Percentiles rank a stretch among this genome's conserved stretches.
Conservation (phyloP, 2,113 vertebrate species). For the Diadophis punctatus region DNA sequence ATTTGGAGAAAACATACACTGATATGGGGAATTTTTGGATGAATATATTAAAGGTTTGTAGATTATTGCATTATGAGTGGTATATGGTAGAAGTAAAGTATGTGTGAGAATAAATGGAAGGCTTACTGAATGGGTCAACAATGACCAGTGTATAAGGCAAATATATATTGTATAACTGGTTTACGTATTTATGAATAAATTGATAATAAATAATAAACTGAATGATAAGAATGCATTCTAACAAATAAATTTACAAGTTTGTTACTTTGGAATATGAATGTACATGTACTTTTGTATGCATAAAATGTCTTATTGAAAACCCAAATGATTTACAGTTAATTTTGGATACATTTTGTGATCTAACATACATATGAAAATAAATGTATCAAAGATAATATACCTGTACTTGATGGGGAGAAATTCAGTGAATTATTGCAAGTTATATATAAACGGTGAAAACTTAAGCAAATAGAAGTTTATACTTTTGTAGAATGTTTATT, state of each 20-base stretch:
- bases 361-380: neutral
- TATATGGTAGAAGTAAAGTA: neutral
- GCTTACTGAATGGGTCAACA: neutral
- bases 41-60: neutral
- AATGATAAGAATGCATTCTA: neutral
- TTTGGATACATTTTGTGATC: neutral
- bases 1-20: neutral
- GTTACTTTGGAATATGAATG: neutral
- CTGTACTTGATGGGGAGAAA: neutral
- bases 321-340: neutral
- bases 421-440: neutral
- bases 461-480: neutral
- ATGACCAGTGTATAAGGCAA: neutral
- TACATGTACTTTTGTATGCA: neutral
- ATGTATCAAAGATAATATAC: neutral
- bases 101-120: neutral
- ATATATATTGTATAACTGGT: neutral
- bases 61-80: neutral
- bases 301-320: neutral
- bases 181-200: neutral
- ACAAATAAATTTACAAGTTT: neutral
- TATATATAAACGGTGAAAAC: neutral
- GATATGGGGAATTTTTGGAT: neutral
- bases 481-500: neutral
- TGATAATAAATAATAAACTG: neutral